Conservation (phyloP, 2,113 vertebrate species). For the Isurus oxyrinchus region DNA sequence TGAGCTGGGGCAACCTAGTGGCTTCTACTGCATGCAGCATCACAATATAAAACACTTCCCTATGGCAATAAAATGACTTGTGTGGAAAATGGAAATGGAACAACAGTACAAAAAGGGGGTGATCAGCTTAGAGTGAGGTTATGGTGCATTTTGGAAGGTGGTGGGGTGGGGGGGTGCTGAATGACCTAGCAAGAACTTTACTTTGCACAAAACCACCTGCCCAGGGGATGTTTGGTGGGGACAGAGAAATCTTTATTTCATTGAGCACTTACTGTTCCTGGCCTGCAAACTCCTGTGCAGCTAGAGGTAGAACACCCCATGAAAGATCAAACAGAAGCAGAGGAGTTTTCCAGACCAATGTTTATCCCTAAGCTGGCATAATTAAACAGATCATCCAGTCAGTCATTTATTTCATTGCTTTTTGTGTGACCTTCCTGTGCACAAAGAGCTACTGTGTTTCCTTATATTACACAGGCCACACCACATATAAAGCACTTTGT, state of each 20-base stretch:
- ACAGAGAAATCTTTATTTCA: not conserved
- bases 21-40: not conserved
- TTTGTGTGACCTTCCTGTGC: no score
- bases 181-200: not conserved
- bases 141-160: not conserved
- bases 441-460: not conserved
- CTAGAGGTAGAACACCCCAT: not conserved
- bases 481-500: not conserved
- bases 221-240: not conserved
- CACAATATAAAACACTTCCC: not conserved
- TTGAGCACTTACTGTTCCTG: not conserved
- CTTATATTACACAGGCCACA: not conserved
- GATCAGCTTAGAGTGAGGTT: not conserved
- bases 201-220: not conserved
- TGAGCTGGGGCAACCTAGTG: not conserved
- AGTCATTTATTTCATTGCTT: not conserved
- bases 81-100: not conserved
- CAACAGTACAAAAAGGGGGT: not conserved
- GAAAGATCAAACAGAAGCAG: not conserved
- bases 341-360: not conserved
- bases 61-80: not conserved
- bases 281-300: not conserved
- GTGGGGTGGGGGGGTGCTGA: no score
- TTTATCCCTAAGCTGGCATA: not conserved
- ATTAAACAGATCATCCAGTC: not conserved